A percentile compares a stretch with the other conserved stretches of the same genome.
Evolutionary conservation across 2,888 invertebrate species (phyloP).

Genomic region (Neocrepidodera transversa): DNA sequence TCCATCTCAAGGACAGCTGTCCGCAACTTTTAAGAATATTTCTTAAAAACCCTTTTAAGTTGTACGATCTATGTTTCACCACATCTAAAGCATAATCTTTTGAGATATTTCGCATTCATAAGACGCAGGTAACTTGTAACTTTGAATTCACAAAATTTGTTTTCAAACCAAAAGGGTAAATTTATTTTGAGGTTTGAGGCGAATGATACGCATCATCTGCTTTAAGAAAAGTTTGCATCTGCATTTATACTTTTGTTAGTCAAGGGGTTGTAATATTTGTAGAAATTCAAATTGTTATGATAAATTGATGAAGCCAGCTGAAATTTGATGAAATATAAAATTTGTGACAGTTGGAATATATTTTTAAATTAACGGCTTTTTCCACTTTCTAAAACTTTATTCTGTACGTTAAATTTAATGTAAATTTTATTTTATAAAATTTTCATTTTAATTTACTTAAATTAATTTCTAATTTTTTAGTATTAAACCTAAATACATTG

Average conservation of each 20-base stretch:
- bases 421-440: too few species aligned
- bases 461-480: too few species aligned
- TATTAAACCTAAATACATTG: too few species aligned
- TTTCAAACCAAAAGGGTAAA: conserved; percentile 40
- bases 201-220: conserved; percentile 31
- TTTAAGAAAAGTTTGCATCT: conserved; percentile 33
- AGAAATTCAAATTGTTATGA: conserved; percentile 21
- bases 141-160: conserved; percentile 30
- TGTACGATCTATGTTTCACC: conserved; percentile 29
- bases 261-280: conserved; percentile 26
- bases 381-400: too few species aligned
- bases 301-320: conserved; percentile 17
- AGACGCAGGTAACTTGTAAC: conserved; percentile 34
- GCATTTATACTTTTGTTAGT: conserved; percentile 23
- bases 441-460: too few species aligned
- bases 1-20: conserved; percentile 33
- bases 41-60: conserved; percentile 32
- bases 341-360: too few species aligned
- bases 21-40: conserved; percentile 29
- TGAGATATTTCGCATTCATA: conserved; percentile 30
- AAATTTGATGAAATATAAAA: neutral
- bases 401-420: too few species aligned
- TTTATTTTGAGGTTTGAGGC: conserved; percentile 35
- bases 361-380: too few species aligned
- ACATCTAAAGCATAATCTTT: conserved; percentile 30